Percentiles rank a stretch among this genome's conserved stretches.
Conservation (phyloP, 2,888 invertebrate species). For the Andricus quercusramuli region DNA sequence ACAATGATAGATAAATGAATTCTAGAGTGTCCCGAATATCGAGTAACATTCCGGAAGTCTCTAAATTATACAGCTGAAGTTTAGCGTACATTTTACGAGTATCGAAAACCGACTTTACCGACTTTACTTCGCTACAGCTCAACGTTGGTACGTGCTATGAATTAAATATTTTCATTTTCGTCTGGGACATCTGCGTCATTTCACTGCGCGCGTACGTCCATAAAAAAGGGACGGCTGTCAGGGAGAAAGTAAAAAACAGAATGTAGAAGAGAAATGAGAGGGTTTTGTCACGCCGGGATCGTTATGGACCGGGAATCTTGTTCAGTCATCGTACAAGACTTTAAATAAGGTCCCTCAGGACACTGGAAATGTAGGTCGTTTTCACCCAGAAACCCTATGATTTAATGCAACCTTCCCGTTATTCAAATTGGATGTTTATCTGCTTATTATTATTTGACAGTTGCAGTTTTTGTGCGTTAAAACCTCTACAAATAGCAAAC, state of each 20-base stretch:
- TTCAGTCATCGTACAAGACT: not conserved
- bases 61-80: not conserved
- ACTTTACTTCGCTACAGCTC: constrained; percentile 6
- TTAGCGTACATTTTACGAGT: constrained; percentile 4
- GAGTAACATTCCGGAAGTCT: not conserved
- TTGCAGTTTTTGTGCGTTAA: not conserved
- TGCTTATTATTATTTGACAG: not conserved
- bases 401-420: not conserved
- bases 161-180: constrained; percentile 26
- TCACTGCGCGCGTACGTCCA: not conserved
- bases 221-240: not conserved
- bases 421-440: not conserved
- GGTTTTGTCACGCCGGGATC: not conserved
- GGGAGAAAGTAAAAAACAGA: not conserved
- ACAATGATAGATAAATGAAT: not conserved
- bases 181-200: constrained; percentile 2
- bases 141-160: not conserved
- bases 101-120: constrained; percentile 1
- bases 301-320: not conserved
- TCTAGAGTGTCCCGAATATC: not conserved
- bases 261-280: not conserved
- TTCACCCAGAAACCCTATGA: not conserved
- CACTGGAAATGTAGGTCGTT: not conserved
- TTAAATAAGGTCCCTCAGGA: not conserved
- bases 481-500: not conserved